phyloP scores from a whole-genome alignment of 2,888 invertebrate genomes.

The Hirudinaria manillensis region DNA sequence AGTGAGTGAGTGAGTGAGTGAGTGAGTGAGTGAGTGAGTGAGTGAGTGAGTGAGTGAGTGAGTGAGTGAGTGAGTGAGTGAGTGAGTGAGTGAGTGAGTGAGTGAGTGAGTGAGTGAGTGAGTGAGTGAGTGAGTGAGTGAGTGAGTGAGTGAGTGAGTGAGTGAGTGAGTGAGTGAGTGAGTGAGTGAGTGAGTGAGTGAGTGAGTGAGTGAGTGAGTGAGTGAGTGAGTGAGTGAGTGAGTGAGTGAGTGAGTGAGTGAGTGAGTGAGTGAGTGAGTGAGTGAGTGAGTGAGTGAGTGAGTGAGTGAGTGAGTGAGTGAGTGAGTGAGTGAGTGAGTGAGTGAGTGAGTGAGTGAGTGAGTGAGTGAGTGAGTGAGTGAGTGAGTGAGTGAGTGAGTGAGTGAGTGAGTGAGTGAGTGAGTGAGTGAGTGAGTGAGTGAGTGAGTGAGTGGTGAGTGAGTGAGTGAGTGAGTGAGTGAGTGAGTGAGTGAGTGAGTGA shows the following conservation, averaged over 20 bases:
- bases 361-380: not conserved
- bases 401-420: constrained; percentile 7
- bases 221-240: constrained; percentile 7
- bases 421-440: constrained; percentile 15
- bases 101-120: no score
- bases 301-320: constrained; percentile 7
- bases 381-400: not conserved
- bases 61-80: no score
- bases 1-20: no score
- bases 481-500: no score
- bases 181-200: constrained; percentile 14
- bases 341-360: not conserved
- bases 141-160: constrained; percentile 23
- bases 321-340: not conserved
- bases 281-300: constrained; percentile 1
- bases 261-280: constrained; percentile 7
- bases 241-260: constrained; percentile 7
- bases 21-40: no score
- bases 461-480: no score
- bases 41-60: no score
- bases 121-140: no score
- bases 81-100: no score
- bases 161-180: constrained; percentile 17
- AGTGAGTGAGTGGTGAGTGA: constrained; percentile 24
- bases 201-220: not conserved